Evolutionary conservation across 2,888 invertebrate species (phyloP).

Genomic region (Hecatera dysodea): DNA sequence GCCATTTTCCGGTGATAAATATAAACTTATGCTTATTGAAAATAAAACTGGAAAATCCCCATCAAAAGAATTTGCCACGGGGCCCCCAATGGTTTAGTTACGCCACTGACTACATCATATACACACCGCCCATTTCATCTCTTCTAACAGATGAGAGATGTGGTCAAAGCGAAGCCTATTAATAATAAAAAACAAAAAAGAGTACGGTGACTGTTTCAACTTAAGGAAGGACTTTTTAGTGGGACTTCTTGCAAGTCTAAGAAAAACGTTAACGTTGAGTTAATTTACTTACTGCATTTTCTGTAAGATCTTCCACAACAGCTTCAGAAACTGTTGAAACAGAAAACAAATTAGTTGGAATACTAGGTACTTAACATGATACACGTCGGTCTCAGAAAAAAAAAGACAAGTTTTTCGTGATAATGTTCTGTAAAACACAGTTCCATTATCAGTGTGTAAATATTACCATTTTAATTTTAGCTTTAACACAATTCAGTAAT

Average conservation of each 20-base stretch:
- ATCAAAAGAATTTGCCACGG: no score
- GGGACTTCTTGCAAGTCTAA: background rate
- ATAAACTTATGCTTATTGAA: no score
- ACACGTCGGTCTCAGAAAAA: background rate
- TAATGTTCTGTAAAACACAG: background rate
- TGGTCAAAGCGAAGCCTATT: no score
- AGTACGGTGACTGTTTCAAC: background rate
- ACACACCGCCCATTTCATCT: no score
- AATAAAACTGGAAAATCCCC: no score
- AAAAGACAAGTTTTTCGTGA: background rate
- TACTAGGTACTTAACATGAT: no score
- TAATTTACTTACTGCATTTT: slow-evolving; percentile 39
- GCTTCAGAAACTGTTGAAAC: slow-evolving; percentile 39
- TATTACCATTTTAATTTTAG: background rate
- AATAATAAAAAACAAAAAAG: no score
- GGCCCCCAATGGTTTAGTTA: no score
- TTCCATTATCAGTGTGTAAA: background rate
- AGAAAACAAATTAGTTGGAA: slow-evolving; percentile 14
- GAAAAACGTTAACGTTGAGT: no score
- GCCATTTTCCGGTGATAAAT: no score
- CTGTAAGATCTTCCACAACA: slow-evolving; percentile 8
- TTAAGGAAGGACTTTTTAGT: background rate
- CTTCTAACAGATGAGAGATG: no score
- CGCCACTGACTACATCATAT: no score
- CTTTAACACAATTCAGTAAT: background rate